A percentile compares a stretch with the other conserved stretches of the same genome.
Conservation (phyloP, 2,888 invertebrate species). For the Drosophila mettleri region DNA sequence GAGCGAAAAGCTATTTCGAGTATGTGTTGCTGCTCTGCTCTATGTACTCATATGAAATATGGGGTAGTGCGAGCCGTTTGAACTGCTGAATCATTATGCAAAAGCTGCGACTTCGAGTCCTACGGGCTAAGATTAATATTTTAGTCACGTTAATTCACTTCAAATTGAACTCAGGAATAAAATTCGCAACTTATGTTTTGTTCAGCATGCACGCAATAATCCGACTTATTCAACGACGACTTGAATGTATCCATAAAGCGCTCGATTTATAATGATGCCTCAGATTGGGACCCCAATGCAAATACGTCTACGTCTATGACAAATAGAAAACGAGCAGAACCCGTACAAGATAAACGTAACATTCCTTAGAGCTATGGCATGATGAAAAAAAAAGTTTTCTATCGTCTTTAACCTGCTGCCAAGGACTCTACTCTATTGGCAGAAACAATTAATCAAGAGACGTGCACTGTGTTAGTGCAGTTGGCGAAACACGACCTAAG, state of each 20-base stretch:
- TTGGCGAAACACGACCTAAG: constrained; percentile 27
- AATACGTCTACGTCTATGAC: background rate
- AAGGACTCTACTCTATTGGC: constrained; percentile 33
- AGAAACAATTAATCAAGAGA: constrained; percentile 62
- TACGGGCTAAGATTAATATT: constrained; percentile 69
- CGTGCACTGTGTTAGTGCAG: constrained; percentile 31
- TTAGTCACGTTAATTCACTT: constrained; percentile 81
- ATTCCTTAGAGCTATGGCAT: constrained; percentile 44
- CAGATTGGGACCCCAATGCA: constrained; percentile 13
- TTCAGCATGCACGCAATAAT: constrained; percentile 72
- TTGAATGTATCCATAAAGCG: constrained; percentile 62
- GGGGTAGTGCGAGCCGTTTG: background rate
- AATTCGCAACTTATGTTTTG: constrained; percentile 79
- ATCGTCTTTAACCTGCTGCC: constrained; percentile 33
- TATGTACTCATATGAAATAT: constrained; percentile 9
- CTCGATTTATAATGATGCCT: constrained; percentile 69
- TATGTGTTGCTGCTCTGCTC: constrained; percentile 6
- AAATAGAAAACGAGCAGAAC: constrained; percentile 24
- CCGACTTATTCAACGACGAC: constrained; percentile 9
- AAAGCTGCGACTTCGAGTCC: constrained; percentile 44
- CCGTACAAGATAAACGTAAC: constrained; percentile 30
- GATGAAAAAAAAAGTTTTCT: constrained; percentile 56
- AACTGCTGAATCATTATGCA: constrained; percentile 57
- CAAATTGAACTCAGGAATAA: constrained; percentile 78
- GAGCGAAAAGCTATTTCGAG: constrained; percentile 3